Base-by-base conservation (phyloP, 2,797 vertebrate genomes). In the Chiroxiphia lanceolata region DNA sequence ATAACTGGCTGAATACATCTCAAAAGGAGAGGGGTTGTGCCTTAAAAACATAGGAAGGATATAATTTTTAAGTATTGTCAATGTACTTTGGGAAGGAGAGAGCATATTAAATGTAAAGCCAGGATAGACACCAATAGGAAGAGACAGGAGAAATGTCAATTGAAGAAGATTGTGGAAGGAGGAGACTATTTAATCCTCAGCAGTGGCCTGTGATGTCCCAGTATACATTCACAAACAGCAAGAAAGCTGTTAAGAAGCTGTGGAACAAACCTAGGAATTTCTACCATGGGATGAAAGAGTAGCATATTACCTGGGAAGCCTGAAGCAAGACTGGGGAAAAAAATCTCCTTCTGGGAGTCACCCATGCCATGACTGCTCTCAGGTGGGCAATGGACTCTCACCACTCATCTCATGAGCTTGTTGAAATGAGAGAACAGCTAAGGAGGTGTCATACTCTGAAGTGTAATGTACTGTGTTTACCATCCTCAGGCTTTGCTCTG, bases 1-100 rank as follows among this genome's bases (percentile, higher is more conserved):
- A 0, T 47, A 59, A 51, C 9, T 33, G 89, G 54, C 11, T 8
- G 10, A 47, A 65, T 21, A 21, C 16, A 40, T 44, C 56, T 83
- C n/a, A 45, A 10, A 64, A 40, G 3, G 5, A 27, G 3, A 2
- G 3, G 3, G 2, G 3, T 9, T 59, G 23, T 68, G 42, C 16
- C 63, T 74, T 63, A 31, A 72, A 65, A 79, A 47, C 8, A 20
- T 4, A 19, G 17, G 8, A 48, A 42, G 4, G 36, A 11, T 15
- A 14, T 44, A 20, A 61, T 51, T 76, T 69, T 4, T 53, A 42
- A 57, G 12, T 18, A 23, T 59, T 92, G 54, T 36, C 22, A 40
- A 13, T 9, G 11, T 26, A 18, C 33, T 75, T 90, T 45, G 19
- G 51, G 50, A 76, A 72, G 23, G 2, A 12, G 7, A 29, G 47